A percentile compares a stretch with the other conserved stretches of the same genome.
phyloP scores from a whole-genome alignment of 2,888 invertebrate genomes.

The Parnassius orleans region DNA sequence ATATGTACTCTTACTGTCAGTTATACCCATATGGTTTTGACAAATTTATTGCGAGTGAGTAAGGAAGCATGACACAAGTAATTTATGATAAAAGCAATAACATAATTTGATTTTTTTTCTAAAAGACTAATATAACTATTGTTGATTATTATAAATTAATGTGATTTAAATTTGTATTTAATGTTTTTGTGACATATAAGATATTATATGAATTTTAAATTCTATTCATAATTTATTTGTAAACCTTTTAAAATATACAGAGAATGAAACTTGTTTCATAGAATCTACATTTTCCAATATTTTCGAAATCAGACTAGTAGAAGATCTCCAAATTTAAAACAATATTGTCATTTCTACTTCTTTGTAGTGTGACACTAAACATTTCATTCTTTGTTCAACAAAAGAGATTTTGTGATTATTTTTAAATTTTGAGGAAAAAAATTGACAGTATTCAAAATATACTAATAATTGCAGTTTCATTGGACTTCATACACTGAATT shows the following conservation, averaged over 20 bases:
- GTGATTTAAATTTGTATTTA: not conserved
- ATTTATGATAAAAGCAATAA: not conserved
- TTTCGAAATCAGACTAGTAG: too few species aligned
- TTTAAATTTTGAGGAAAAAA: not conserved
- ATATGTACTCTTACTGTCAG: not conserved
- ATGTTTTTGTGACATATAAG: not conserved
- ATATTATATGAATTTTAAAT: not conserved
- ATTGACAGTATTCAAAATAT: slow-evolving; percentile 10
- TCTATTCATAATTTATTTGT: not conserved
- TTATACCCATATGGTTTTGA: not conserved
- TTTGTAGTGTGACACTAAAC: not conserved
- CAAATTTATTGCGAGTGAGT: not conserved
- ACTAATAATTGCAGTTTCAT: slow-evolving; percentile 22
- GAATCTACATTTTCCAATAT: too few species aligned
- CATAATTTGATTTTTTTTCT: not conserved
- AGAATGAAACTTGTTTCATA: too few species aligned
- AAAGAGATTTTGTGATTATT: not conserved
- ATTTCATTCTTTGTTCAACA: not conserved
- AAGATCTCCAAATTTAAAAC: too few species aligned
- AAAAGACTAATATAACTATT: too few species aligned
- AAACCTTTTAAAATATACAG: not conserved
- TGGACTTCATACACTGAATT: slow-evolving; percentile 13
- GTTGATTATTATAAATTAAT: not conserved
- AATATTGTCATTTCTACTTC: too few species aligned
- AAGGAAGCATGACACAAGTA: slow-evolving; percentile 22